A percentile compares a stretch with the other conserved stretches of the same genome.
Conservation (phyloP, 2,888 invertebrate species). For the Coelinius sp. region DNA sequence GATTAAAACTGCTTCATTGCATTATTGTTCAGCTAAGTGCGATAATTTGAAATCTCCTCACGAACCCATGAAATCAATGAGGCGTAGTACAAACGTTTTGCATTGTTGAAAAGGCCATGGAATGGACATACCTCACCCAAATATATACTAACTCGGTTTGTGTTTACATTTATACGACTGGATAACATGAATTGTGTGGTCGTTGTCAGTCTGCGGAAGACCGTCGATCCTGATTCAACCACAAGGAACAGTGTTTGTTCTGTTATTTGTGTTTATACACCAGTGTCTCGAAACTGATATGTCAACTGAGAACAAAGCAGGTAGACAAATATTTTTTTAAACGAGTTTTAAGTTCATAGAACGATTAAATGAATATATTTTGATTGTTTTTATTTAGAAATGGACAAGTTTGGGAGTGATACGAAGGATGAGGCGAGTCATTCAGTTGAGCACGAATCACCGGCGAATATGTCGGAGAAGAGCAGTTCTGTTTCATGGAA, state of each 20-base stretch:
- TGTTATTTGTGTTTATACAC: not conserved
- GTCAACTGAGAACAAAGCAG: constrained; percentile 18
- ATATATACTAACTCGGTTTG: constrained; percentile 15
- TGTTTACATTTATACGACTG: constrained; percentile 17
- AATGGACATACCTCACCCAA: constrained; percentile 23
- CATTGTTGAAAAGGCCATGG: constrained; percentile 4
- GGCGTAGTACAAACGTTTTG: constrained; percentile 9
- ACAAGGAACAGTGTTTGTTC: not conserved
- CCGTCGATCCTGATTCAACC: constrained; percentile 7
- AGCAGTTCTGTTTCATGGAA: not conserved
- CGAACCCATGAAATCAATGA: constrained; percentile 22
- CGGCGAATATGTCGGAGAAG: not conserved
- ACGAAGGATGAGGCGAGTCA: not conserved
- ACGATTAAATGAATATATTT: not conserved
- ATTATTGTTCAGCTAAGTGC: not conserved
- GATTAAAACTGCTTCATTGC: not conserved
- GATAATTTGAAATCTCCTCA: constrained; percentile 15
- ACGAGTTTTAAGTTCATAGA: not conserved
- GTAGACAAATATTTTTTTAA: not conserved
- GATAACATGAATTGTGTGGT: not conserved
- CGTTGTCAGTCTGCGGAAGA: constrained; percentile 8
- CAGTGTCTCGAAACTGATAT: constrained; percentile 11
- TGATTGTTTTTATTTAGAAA: not conserved
- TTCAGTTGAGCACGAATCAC: not conserved
- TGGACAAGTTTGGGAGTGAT: not conserved